Base-by-base conservation (phyloP, 2,113 vertebrate species). In the Rhegmatorhina hoffmannsi region DNA sequence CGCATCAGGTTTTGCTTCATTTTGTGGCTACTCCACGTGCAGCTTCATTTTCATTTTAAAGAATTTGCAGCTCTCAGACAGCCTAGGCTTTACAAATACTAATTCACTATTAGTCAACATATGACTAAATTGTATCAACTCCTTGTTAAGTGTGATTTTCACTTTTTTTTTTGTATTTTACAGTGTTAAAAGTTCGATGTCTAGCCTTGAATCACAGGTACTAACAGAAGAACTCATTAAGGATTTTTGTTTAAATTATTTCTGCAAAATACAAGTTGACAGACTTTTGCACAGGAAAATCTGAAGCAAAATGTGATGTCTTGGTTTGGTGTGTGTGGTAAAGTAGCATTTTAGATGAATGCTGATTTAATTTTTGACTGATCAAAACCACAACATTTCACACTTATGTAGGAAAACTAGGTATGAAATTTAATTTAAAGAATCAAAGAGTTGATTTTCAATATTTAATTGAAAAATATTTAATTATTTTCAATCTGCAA, bases 381-480 rank as follows among this genome's bases (percentile, higher is more conserved):
- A 88, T 76, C 64, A 83, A 84, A 91, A 89, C 55, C 12, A 8
- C 16, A 33, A 47, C 29, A 52, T 73, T 83, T 86, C 64, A 74
- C 59, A 78, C 16, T 88, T 60, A 7, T 20, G 8, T 24, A 64
- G 43, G 20, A 80, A 88, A 88, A 67, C 10, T 13, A 50, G 73
- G 46, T 82, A 89, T 58, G 62, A 85, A 87, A 94, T 85, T 72
- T 2, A 2, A 94, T 90, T 95, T 80, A 76, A 83, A 43, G 58
- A 92, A 81, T 34, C 76, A 75, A 52, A 66, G 73, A 70, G 11
- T 52, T 94, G 24, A 24, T 78, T 67, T 94, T 92, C 55, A 83
- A 68, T 63, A 82, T 55, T 92, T 66, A 91, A 93, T 84, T 80
- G 60, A 82, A 92, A 90, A 95, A 38, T 62, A 68, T 52, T 82